Conservation (phyloP, 1,140 invertebrate species). For the Bombus picipes region DNA sequence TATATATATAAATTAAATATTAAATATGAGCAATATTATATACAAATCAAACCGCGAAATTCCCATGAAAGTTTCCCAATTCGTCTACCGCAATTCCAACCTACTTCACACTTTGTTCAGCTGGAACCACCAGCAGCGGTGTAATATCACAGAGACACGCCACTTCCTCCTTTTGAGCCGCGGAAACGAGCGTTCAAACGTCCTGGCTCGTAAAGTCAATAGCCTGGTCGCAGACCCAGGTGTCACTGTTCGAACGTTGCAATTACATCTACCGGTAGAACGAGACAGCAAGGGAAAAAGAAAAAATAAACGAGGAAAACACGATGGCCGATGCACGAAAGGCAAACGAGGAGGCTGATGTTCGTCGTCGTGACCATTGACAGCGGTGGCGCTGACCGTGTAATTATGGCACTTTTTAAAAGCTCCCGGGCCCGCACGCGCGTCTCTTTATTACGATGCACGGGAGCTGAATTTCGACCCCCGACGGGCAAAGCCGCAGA, state of each 20-base stretch:
- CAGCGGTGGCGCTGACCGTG: slow-evolving; percentile 56
- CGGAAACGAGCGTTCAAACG: slow-evolving; percentile 28
- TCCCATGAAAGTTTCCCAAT: background rate
- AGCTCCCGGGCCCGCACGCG: slow-evolving; percentile 62
- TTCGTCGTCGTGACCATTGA: slow-evolving; percentile 37
- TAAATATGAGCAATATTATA: too few species aligned
- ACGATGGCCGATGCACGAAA: background rate
- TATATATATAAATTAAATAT: too few species aligned
- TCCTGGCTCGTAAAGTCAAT: slow-evolving; percentile 24
- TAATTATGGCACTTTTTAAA: slow-evolving; percentile 77
- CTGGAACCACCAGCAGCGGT: background rate
- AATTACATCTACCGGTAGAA: slow-evolving; percentile 13
- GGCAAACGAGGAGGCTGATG: slow-evolving; percentile 29
- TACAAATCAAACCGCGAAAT: too few species aligned
- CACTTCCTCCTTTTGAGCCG: background rate
- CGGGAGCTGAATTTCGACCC: slow-evolving; percentile 79
- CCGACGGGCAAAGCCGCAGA: slow-evolving; percentile 70
- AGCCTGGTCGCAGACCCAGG: slow-evolving; percentile 2
- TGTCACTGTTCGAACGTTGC: slow-evolving; percentile 10
- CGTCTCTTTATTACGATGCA: slow-evolving; percentile 71
- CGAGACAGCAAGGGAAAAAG: background rate
- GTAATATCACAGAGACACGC: background rate
- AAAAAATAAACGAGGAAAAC: background rate
- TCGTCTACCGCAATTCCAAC: background rate
- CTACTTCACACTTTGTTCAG: background rate